Base-by-base conservation (phyloP, 2,888 invertebrate species). In the Leptura quadrifasciata region DNA sequence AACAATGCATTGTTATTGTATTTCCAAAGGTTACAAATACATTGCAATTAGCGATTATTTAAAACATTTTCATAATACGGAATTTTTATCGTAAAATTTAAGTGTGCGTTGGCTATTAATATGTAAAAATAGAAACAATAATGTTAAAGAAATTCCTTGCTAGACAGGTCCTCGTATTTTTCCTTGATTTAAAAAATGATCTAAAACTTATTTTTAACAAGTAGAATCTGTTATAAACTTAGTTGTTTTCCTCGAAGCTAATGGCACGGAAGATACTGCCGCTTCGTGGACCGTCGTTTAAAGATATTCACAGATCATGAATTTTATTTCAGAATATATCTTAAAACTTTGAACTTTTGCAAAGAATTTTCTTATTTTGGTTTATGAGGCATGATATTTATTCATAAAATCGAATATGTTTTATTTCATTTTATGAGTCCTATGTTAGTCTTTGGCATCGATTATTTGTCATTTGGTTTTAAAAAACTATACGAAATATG, bases 301-400 rank as follows among this genome's bases (percentile, higher is more conserved):
- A 74, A 76, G 76, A 81, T 81, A 82, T 81, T 84, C 77, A 82
- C 83, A 83, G 80, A 69, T 76, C 84, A 82, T 81, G 79, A 84
- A 83, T 83, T 84, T 82, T 81, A 82, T 81, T 79, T 74, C 69
- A 55, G 72, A 71, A 76, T 78, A 75, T 76, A 72, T 72, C 60
- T 35, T 57, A 60, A 69, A 68, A 75, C 75, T 72, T 72, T 64
- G 52, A 74, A 74, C 52, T 60, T 61, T 68, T 20, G 47, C 35
- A 73, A 60, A 60, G 27, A 35, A 65, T 54, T 54, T 35, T 31
- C 35, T 15, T 55, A 64, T 24, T 24, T 64, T 15, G 63, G 20
- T 54, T 47, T 63, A 72, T 72, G 47, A 27, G n/a, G 60, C 24
- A 17, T 24, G 39, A 47, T 18, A 47, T 72, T 57, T 47, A 58